These are phyloP conservation scores for Matsumurasca onukii DNA, from an alignment of 1,140 invertebrate genomes.

Conservation along the genomic window DNA sequence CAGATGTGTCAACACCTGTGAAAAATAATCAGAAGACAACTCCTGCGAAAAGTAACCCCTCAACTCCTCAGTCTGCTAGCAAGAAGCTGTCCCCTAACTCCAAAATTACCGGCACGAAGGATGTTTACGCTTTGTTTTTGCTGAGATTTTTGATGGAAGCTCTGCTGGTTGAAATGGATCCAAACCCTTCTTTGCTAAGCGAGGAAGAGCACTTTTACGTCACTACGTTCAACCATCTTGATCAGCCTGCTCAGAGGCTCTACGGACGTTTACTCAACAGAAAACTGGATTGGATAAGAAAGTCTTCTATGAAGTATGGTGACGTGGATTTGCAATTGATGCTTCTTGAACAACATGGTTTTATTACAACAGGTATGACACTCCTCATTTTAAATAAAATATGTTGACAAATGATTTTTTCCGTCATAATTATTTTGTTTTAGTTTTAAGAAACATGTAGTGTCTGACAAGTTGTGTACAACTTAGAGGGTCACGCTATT, in stretches of 20 bases:
- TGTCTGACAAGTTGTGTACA: too few species aligned
- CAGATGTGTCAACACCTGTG: background rate
- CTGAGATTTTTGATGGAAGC: background rate
- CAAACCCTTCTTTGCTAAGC: background rate
- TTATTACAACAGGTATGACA: conserved; percentile 5
- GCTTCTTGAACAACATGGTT: background rate
- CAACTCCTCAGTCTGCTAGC: background rate
- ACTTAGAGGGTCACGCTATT: too few species aligned
- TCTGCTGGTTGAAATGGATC: background rate
- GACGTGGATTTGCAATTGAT: background rate
- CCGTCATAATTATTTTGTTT: too few species aligned
- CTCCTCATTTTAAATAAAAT: too few species aligned
- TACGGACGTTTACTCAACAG: conserved; percentile 3
- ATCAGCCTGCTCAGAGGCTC: conserved; percentile 5
- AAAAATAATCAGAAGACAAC: background rate
- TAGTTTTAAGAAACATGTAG: too few species aligned
- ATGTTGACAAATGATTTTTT: too few species aligned
- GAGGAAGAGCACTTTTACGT: background rate
- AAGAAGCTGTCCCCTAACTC: background rate
- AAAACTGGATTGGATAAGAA: conserved; percentile 17
- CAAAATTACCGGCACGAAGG: background rate
- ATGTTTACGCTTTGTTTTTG: background rate
- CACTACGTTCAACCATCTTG: background rate
- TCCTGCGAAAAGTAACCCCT: background rate
- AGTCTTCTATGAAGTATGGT: background rate